Conservation (phyloP, 2,113 vertebrate genomes). For the Hippocampus barbouri region DNA sequence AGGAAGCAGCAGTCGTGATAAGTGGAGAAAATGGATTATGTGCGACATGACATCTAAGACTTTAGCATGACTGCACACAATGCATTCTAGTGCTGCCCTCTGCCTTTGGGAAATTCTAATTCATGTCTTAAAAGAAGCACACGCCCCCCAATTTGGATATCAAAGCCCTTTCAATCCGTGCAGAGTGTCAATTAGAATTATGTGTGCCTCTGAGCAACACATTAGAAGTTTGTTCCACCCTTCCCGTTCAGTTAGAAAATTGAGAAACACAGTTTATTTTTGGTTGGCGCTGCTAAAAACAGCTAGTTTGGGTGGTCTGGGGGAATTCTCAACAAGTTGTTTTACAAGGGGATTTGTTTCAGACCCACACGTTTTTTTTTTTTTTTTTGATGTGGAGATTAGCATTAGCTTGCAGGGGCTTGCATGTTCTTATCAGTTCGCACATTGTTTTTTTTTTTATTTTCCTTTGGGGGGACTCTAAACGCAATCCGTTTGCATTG, state of each 20-base stretch:
- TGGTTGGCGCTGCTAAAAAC: not conserved
- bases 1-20: not conserved
- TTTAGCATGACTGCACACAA: not conserved
- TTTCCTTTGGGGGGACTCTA: too few species aligned
- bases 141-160: not conserved
- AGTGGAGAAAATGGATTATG: not conserved
- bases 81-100: slow-evolving; percentile 42
- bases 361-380: too few species aligned
- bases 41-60: not conserved
- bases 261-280: not conserved
- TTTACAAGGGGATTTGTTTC: too few species aligned
- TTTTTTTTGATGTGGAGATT: too few species aligned
- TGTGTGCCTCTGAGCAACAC: not conserved
- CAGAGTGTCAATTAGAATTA: slow-evolving; percentile 18
- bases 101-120: slow-evolving; percentile 28
- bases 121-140: not conserved
- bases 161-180: too few species aligned
- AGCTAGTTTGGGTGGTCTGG: too few species aligned
- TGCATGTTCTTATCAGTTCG: too few species aligned
- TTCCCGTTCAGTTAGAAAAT: not conserved
- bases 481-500: too few species aligned
- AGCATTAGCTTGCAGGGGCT: too few species aligned
- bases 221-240: not conserved
- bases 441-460: too few species aligned
- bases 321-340: too few species aligned